Evolutionary conservation across 1,140 invertebrate genomes (phyloP), one percentile per base, ranked within the genome.

Genomic region (Halyomorpha halys): DNA sequence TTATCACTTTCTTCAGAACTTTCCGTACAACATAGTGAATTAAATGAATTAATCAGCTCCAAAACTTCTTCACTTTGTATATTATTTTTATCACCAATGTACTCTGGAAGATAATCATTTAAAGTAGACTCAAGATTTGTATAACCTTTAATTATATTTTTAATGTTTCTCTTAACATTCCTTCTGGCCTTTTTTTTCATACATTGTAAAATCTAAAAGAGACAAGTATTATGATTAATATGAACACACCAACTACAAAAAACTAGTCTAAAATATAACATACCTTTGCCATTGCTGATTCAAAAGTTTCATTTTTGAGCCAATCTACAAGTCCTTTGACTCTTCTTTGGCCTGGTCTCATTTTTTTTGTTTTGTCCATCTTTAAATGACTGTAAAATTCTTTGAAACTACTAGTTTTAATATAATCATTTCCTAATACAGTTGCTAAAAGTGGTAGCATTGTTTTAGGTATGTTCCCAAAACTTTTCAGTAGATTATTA

Each of bases 371-470:
- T 69, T 84, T 85, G 13, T 78, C 74, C 49, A 85, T 73, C 70
- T 82, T 85, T 34, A 92, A 73, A 62, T 81, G 75, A 13, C 74
- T 73, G 73, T 86, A 86, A 72, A 94, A 90, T 51, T 82, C 80
- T 14, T 76, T 75, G 70, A 94, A 91, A 0, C 80, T 76, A 13
- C 73, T 77, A 51, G 76, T 77, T 49, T 84, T 78, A n/a, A 91
- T 82, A 74, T 88, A 94, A 76, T 94, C 91, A 78, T 94, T 94
- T 3, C 91, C 91, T 19, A 93, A 73, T 9, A 94, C 68, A 14
- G 85, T 84, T n/a, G 89, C 86, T 64, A 91, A 77, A 8, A 95
- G 70, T 3, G 91, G 89, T 47, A 94, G 71, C 44, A 86, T 73
- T 15, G 80, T 76, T 67, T 78, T 78, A 65, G 85, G 76, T 16